A percentile compares a stretch with the other conserved stretches of the same genome.
These are phyloP conservation scores for Zoanthus sansibaricus DNA, from an alignment of 92 coral and sea anemone species.

Conservation along the genomic window DNA sequence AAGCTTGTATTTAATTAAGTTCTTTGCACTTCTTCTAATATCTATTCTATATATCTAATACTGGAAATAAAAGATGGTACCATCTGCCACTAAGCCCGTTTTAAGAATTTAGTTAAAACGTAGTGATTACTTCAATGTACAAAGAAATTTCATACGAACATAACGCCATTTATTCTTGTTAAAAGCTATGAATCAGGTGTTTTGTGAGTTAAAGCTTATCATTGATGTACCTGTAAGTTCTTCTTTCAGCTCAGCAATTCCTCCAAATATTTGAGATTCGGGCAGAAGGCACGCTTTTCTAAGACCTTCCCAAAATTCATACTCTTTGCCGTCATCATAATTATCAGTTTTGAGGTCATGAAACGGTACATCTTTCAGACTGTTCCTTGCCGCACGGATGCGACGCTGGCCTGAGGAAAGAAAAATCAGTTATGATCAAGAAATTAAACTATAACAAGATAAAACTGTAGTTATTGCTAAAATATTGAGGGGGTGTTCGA, in stretches of 20 bases:
- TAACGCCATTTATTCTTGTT: no score
- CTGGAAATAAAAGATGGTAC: no score
- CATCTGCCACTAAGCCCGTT: no score
- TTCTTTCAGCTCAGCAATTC: constrained; percentile 87
- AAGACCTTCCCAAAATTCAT: constrained; percentile 85
- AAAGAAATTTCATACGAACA: no score
- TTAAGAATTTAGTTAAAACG: no score
- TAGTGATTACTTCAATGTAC: no score
- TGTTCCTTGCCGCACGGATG: constrained; percentile 81
- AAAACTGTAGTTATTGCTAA: not conserved
- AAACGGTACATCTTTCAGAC: constrained; percentile 58
- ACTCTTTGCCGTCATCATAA: constrained; percentile 76
- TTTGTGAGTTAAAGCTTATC: not conserved
- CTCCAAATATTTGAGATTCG: constrained; percentile 93
- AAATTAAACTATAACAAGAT: not conserved
- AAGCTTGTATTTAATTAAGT: no score
- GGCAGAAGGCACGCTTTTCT: constrained; percentile 87
- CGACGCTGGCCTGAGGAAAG: constrained; percentile 79
- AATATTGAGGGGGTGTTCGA: no score
- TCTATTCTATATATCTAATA: no score
- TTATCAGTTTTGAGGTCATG: constrained; percentile 71
- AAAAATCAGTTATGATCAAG: not conserved
- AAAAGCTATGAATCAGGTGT: no score
- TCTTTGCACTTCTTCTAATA: no score
- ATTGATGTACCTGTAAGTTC: constrained; percentile 63